Evolutionary conservation across 1,140 invertebrate species (phyloP), one percentile per base, ranked within the genome.

Genomic region (Plutomurus gul): DNA sequence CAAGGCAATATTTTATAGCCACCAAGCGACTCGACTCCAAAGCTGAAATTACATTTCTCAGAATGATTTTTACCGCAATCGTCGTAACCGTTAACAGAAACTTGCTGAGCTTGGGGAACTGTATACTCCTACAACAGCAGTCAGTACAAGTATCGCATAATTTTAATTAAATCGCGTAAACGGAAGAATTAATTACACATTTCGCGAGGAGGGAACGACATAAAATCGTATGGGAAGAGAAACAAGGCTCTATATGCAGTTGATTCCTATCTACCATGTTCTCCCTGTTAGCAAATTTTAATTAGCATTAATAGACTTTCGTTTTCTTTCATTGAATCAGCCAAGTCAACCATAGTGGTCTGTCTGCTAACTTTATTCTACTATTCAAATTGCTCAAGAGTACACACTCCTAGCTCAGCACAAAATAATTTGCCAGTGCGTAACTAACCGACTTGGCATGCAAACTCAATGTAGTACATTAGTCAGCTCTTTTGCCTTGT

Each of bases 391-490:
- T n/a, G n/a, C n/a, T n/a, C n/a, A n/a, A n/a, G n/a, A n/a, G n/a
- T n/a, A n/a, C n/a, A 10, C 27, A 65, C 3, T 36, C 10, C 51
- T 56, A 56, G 49, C 22, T 51, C 18, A 8, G 6, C 37, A 39
- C 37, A 7, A 39, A 39, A 6, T 22, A 51, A 49, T 49, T 49
- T 18, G 4, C 47, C n/a, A 49, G 20, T 4, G 47, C 18, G 25
- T 6, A 51, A 51, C 25, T 65, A 65, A 65, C 56, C 56, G 56
- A 65, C 56, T 65, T 65, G 56, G 56, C 56, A 65, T 65, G n/a
- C n/a, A n/a, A n/a, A n/a, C n/a, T 65, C 56, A 65, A 33, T 65
- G 56, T 65, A 22, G 47, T 51, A 22, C 47, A 51, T 51, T 18
- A 11, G 43, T 47, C 43, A 18, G 5, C 43, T 47, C 20, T 20